These are phyloP conservation scores for Myotis davidii DNA, from an alignment of 2,113 vertebrate genomes.

Conservation along the genomic window DNA sequence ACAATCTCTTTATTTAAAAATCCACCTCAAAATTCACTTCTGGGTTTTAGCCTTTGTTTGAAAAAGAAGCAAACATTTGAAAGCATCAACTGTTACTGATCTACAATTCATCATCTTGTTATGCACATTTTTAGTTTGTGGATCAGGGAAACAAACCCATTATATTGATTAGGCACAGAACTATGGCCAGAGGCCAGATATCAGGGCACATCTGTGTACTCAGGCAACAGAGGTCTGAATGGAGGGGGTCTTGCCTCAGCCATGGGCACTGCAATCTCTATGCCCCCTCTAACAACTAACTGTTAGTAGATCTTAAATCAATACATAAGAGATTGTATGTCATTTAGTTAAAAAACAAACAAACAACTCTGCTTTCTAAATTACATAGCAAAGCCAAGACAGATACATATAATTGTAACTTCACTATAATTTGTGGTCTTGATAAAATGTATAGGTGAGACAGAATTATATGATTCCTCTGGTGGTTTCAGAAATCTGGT, in stretches of 20 bases:
- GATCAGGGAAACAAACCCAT: constrained; percentile 67
- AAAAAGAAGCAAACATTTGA: constrained; percentile 82
- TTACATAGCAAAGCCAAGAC: constrained; percentile 75
- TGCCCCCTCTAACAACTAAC: constrained; percentile 16
- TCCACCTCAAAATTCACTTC: constrained; percentile 84
- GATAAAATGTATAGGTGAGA: constrained; percentile 4
- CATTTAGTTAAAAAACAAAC: constrained; percentile 72
- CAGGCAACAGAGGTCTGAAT: constrained; percentile 61
- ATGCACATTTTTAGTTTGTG: constrained; percentile 80
- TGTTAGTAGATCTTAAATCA: constrained; percentile 81
- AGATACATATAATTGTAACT: constrained; percentile 57
- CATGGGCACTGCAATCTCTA: background rate
- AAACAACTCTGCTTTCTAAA: constrained; percentile 75
- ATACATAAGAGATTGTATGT: constrained; percentile 62
- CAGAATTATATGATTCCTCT: background rate
- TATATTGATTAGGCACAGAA: constrained; percentile 76
- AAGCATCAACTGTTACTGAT: constrained; percentile 85
- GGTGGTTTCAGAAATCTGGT: constrained; percentile 26
- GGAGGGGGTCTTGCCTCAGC: background rate
- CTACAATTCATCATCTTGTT: constrained; percentile 78
- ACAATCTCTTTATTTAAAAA: constrained; percentile 87
- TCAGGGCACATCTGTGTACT: constrained; percentile 65
- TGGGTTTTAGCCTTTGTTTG: constrained; percentile 82
- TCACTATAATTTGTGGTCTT: constrained; percentile 39
- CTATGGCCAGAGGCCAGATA: constrained; percentile 71